These are phyloP conservation scores for Tonatia bakeri DNA, from an alignment of 2,113 vertebrate species.

Conservation along the genomic window DNA sequence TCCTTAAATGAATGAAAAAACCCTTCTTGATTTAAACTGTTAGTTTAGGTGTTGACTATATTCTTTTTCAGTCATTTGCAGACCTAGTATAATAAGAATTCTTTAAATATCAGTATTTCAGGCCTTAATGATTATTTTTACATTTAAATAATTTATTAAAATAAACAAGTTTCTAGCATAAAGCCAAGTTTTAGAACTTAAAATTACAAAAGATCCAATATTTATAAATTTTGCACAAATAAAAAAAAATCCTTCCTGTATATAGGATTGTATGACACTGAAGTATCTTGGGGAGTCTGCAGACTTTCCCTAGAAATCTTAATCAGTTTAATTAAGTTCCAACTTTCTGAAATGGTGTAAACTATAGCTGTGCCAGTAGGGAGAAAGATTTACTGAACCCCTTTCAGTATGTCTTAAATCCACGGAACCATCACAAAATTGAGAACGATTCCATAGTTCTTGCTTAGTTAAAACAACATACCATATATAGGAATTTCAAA, in stretches of 20 bases:
- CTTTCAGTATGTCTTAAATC: constrained; percentile 24
- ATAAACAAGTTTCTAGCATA: constrained; percentile 96
- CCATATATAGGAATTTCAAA: not conserved
- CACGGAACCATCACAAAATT: not conserved
- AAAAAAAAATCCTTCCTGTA: not conserved
- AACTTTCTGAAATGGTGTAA: constrained; percentile 3
- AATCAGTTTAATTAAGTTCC: not conserved
- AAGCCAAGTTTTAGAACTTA: constrained; percentile 83
- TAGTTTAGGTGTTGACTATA: not conserved
- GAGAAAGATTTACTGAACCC: not conserved
- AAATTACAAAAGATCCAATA: constrained; percentile 88
- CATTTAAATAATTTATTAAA: constrained; percentile 90
- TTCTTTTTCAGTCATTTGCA: constrained; percentile 8
- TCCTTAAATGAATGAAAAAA: not conserved
- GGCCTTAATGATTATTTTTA: constrained; percentile 72
- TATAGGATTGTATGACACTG: not conserved
- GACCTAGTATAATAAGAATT: constrained; percentile 21
- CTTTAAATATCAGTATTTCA: constrained; percentile 13
- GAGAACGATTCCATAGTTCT: not conserved
- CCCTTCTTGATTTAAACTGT: not conserved
- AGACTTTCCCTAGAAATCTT: not conserved
- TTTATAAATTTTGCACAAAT: constrained; percentile 85
- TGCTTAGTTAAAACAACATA: constrained; percentile 1
- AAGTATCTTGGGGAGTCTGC: not conserved
- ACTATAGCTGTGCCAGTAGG: not conserved